Evolutionary conservation across 2,888 invertebrate genomes (phyloP), one percentile per base, ranked within the genome.

Genomic region (Carabus problematicus): DNA sequence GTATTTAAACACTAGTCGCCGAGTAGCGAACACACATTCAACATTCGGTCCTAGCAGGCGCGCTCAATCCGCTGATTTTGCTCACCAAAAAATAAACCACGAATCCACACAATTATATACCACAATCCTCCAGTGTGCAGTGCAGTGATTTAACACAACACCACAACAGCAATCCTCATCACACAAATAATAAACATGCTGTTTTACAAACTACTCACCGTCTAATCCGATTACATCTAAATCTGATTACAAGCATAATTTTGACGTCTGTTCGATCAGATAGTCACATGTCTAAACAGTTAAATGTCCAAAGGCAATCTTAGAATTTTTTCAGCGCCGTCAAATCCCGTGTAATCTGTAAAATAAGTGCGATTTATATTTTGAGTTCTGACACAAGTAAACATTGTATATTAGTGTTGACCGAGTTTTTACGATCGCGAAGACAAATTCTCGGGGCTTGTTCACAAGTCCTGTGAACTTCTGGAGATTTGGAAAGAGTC

Each of bases 161-260:
- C 2, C 45, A 45, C 11, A 45, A 45, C 11, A 45, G 7, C 45
- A 1, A 2, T 45, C 45, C 45, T 14, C 45, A 45, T 12, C 12
- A 45, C 3, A 45, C 52, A 14, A n/a, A 52, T n/a, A 52, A 14
- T 16, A 16, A 16, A 29, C 29, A 29, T 29, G 29, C 29, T 29
- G 29, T 29, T 29, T 29, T 29, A 29, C 52, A 18, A 52, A 9
- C 9, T 16, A 39, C n/a, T 11, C 39, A 4, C 12, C 18, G 45
- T n/a, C 41, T 45, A 61, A 61, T 61, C 61, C 61, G 61, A 43
- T 61, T 61, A 45, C 19, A 16, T 8, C 14, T 41, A 60, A 42
- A 60, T 60, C 43, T 18, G 19, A 60, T 29, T 45, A 29, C 29
- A 29, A 45, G 45, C 7, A 12, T 14, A 45, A 45, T 45, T 45